Percentiles rank a stretch among this genome's conserved stretches.
These are phyloP conservation scores for Upupa epops DNA, from an alignment of 2,113 vertebrate species.

Conservation along the genomic window DNA sequence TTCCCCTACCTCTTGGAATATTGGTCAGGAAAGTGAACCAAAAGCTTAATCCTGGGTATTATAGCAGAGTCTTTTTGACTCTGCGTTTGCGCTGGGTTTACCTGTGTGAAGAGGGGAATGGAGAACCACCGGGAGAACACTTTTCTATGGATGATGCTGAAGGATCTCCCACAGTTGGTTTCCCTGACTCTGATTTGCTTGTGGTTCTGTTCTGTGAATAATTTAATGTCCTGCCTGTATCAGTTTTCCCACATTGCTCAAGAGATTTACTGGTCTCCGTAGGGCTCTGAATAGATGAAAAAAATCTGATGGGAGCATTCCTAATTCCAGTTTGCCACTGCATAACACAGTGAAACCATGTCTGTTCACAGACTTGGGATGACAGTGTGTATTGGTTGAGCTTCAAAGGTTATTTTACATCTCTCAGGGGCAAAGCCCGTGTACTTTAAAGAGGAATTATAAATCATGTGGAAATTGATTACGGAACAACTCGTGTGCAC, in stretches of 20 bases:
- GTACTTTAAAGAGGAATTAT: not conserved
- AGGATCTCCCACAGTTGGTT: accelerated
- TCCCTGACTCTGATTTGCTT: not conserved
- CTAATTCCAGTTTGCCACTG: not conserved
- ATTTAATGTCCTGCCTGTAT: not conserved
- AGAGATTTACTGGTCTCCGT: not conserved
- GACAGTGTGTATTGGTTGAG: accelerated
- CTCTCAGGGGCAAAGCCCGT: accelerated
- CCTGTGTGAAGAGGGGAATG: not conserved
- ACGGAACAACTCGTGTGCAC: not conserved
- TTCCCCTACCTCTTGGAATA: not conserved
- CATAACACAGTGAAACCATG: not conserved
- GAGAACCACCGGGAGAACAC: not conserved
- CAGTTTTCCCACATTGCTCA: not conserved
- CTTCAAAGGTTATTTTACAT: not conserved
- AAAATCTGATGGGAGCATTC: not conserved
- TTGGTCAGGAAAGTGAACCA: not conserved
- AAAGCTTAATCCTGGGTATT: not conserved
- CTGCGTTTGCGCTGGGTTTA: not conserved
- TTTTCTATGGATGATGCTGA: not conserved
- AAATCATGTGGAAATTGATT: not conserved
- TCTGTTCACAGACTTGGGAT: not conserved
- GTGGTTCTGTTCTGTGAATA: not conserved
- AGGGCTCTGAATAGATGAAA: not conserved
- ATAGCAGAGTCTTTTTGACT: not conserved